Evolutionary conservation across 1,140 invertebrate species (phyloP).

Genomic region (Apis dorsata): DNA sequence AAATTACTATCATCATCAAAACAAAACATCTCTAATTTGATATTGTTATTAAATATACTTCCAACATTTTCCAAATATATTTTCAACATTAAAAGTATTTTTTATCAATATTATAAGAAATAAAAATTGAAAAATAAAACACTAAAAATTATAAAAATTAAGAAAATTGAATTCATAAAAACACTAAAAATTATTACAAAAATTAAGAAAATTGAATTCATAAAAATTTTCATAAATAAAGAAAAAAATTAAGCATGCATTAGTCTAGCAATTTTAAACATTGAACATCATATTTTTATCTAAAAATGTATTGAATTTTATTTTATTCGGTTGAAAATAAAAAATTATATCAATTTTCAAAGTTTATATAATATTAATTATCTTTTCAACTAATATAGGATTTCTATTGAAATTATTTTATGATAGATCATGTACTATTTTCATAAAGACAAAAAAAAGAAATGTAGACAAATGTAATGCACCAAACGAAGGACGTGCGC

Average conservation of each 20-base stretch:
- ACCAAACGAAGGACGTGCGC: conserved; percentile 70
- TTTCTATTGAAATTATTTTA: not conserved
- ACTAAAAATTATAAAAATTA: not conserved
- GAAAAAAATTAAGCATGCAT: not conserved
- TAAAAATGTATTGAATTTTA: conserved; percentile 22
- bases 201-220: too few species aligned
- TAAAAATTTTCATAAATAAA: not conserved
- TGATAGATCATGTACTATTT: conserved; percentile 43
- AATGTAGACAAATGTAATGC: conserved; percentile 49
- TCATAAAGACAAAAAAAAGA: conserved; percentile 41
- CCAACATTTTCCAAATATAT: not conserved
- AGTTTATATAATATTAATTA: not conserved
- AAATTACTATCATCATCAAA: not conserved
- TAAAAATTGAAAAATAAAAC: not conserved
- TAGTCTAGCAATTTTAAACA: not conserved
- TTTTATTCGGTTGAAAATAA: not conserved
- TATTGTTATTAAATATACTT: not conserved
- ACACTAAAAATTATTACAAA: not conserved
- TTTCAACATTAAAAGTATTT: not conserved
- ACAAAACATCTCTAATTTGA: not conserved
- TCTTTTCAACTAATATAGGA: not conserved
- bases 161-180: not conserved
- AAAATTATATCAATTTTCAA: conserved; percentile 31
- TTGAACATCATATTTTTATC: not conserved
- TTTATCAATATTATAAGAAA: not conserved